A percentile compares a stretch with the other conserved stretches of the same genome.
Conservation (phyloP, 1,140 invertebrate species). For the Hetaerina americana region DNA sequence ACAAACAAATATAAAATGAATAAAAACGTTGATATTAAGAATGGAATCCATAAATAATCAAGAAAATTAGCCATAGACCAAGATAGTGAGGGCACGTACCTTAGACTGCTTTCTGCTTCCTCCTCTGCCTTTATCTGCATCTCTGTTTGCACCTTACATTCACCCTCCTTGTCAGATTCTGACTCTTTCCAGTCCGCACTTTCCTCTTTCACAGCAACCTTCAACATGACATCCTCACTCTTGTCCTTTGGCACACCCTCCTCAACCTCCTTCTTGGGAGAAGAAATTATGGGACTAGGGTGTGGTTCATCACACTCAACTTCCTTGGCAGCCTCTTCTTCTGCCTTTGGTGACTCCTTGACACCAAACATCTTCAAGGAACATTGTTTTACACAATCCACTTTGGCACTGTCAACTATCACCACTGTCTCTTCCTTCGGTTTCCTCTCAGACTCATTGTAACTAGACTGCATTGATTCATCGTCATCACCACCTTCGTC, state of each 20-base stretch:
- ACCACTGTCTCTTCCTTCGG: slow-evolving; percentile 14
- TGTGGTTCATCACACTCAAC: neutral
- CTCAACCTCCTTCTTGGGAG: neutral
- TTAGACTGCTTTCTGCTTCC: slow-evolving; percentile 24
- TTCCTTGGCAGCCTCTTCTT: slow-evolving; percentile 3
- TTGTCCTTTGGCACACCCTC: neutral
- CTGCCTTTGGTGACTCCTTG: neutral
- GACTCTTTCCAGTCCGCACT: slow-evolving; percentile 15
- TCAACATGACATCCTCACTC: neutral
- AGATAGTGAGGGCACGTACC: too few relatives aligned
- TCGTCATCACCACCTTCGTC: slow-evolving; percentile 18
- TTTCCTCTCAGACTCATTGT: slow-evolving; percentile 11
- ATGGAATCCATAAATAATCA: too few relatives aligned
- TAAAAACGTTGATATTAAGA: too few relatives aligned
- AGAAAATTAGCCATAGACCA: too few relatives aligned
- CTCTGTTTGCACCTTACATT: slow-evolving; percentile 18
- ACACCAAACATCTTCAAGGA: too few relatives aligned
- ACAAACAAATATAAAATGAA: too few relatives aligned
- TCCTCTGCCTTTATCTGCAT: slow-evolving; percentile 31
- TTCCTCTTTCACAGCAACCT: neutral
- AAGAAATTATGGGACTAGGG: neutral
- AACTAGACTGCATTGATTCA: slow-evolving; percentile 16
- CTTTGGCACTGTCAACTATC: slow-evolving; percentile 14
- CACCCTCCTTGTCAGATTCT: slow-evolving; percentile 16
- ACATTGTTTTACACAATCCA: slow-evolving; percentile 6